phyloP scores from a whole-genome alignment of 2,797 vertebrate species.

The Darevskia nairensis region DNA sequence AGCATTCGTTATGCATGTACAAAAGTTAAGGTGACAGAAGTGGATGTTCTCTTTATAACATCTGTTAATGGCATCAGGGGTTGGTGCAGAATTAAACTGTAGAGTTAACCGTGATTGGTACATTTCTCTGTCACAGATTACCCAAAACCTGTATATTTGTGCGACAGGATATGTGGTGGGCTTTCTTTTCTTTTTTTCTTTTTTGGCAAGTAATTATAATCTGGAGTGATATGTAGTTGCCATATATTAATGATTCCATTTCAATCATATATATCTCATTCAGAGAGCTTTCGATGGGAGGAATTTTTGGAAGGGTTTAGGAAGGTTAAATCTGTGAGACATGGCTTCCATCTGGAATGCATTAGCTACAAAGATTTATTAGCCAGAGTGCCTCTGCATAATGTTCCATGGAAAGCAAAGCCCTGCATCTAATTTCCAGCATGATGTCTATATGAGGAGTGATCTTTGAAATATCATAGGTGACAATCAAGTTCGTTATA shows the following conservation, averaged over 20 bases:
- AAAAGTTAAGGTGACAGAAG: constrained; percentile 71
- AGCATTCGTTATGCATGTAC: constrained; percentile 62
- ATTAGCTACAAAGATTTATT: constrained; percentile 94
- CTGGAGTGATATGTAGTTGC: constrained; percentile 83
- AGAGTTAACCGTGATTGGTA: constrained; percentile 58
- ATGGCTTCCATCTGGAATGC: constrained; percentile 94
- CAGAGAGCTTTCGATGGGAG: constrained; percentile 83
- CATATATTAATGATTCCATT: constrained; percentile 86
- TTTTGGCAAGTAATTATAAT: constrained; percentile 74
- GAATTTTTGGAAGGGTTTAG: constrained; percentile 90
- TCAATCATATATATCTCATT: constrained; percentile 87
- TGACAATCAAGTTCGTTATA: constrained; percentile 83
- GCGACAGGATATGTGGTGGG: constrained; percentile 68
- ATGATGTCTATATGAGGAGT: constrained; percentile 85
- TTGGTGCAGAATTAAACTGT: constrained; percentile 63
- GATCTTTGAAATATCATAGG: constrained; percentile 85
- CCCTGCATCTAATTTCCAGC: constrained; percentile 85
- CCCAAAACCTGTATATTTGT: constrained; percentile 70
- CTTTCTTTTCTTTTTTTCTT: constrained; percentile 46
- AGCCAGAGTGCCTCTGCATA: constrained; percentile 88
- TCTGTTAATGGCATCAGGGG: constrained; percentile 64
- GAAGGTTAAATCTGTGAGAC: constrained; percentile 91
- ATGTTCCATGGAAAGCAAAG: constrained; percentile 85
- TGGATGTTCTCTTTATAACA: constrained; percentile 52
- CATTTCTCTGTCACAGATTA: constrained; percentile 64